Conservation (phyloP, 2,888 invertebrate species). For the Torymus tubicola region DNA sequence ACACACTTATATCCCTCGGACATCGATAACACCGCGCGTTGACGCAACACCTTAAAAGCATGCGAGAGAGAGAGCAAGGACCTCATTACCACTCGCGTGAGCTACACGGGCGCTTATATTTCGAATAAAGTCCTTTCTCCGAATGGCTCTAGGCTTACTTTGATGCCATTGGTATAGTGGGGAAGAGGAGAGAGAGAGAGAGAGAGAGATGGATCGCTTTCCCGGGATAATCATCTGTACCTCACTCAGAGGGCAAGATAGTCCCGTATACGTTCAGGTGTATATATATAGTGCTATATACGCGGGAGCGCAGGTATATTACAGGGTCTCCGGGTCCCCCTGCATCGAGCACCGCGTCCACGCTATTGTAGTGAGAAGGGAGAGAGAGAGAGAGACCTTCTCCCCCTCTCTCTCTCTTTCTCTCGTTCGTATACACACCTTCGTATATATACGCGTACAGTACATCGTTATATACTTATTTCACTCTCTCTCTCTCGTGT, state of each 20-base stretch:
- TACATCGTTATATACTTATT: conserved; percentile 36
- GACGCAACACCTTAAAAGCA: background rate
- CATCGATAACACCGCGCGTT: too few relatives aligned
- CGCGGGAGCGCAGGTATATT: conserved; percentile 29
- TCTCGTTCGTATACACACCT: conserved; percentile 33
- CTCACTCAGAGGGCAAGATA: too few relatives aligned
- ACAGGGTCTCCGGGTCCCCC: background rate
- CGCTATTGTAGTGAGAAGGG: conserved; percentile 16
- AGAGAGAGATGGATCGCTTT: conserved; percentile 38
- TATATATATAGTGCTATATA: background rate
- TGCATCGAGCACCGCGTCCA: background rate
- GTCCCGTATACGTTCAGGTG: background rate
- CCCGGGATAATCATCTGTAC: conserved; percentile 31
- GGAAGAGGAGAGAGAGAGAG: too few relatives aligned
- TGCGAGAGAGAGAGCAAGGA: conserved; percentile 46
- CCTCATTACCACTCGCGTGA: conserved; percentile 52
- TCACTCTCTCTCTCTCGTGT: too few relatives aligned
- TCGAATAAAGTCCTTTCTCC: conserved; percentile 50
- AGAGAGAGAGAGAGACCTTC: too few relatives aligned
- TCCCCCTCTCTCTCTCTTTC: background rate
- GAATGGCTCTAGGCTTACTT: conserved; percentile 38
- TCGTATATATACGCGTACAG: too few relatives aligned
- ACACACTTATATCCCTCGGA: too few relatives aligned
- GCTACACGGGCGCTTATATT: conserved; percentile 8
- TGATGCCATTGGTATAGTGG: too few relatives aligned